These are phyloP conservation scores for Agrenia bidenticulata DNA, from an alignment of 2,888 invertebrate species.

Conservation along the genomic window DNA sequence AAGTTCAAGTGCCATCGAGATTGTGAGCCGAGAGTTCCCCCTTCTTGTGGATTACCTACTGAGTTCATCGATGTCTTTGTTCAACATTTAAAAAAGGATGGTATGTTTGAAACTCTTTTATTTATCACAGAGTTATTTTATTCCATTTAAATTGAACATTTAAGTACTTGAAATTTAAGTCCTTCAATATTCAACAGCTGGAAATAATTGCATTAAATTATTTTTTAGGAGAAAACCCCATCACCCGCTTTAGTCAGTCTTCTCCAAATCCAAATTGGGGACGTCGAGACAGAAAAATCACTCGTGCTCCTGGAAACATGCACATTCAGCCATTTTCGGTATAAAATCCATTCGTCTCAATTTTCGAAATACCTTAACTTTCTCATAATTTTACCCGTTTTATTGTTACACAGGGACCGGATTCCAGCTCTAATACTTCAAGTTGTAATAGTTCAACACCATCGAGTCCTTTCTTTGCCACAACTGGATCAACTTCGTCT, in stretches of 20 bases:
- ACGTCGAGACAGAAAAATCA: constrained; percentile 42
- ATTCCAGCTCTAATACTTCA: constrained; percentile 90
- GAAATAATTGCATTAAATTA: too few species aligned
- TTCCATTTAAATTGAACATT: background rate
- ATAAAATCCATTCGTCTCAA: constrained; percentile 38
- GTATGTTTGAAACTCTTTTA: too few species aligned
- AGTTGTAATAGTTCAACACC: constrained; percentile 96
- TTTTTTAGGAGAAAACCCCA: constrained; percentile 36
- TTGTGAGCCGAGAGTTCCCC: constrained; percentile 87
- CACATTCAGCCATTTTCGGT: constrained; percentile 64
- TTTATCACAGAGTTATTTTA: constrained; percentile 4
- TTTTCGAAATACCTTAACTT: background rate
- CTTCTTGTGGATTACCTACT: constrained; percentile 86
- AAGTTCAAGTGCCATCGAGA: constrained; percentile 87
- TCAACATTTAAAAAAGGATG: constrained; percentile 62
- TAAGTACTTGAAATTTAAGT: too few species aligned
- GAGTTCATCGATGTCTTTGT: constrained; percentile 77
- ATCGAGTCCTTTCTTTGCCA: constrained; percentile 78
- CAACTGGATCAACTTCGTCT: constrained; percentile 60
- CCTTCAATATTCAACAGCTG: too few species aligned
- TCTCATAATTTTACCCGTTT: background rate
- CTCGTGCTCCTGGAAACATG: constrained; percentile 55
- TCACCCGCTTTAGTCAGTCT: constrained; percentile 33
- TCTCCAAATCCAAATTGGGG: constrained; percentile 47
- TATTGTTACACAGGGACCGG: constrained; percentile 62